Base-by-base conservation (phyloP, 2,888 invertebrate genomes). In the Scelioninae gen. 1 region DNA sequence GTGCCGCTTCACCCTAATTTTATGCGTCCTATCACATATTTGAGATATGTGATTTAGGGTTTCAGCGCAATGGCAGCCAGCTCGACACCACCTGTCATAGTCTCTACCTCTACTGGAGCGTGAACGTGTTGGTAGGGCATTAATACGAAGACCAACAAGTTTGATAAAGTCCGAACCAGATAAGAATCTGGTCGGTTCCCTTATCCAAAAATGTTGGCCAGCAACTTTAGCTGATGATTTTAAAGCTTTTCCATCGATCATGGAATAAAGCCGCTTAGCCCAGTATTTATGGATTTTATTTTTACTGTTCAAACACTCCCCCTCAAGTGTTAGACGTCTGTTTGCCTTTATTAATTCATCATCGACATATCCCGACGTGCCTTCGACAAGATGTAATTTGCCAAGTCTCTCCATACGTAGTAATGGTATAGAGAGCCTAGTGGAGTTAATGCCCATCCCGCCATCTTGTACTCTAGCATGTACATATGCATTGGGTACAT, bases 21-120 rank as follows among this genome's bases (percentile, higher is more conserved):
- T 88, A 72, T 92, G 90, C 0, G 91, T 91, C 16, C 89, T 47
- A 15, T 77, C 76, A 80, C 91, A 91, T 34, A 80, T 76, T 56
- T 92, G 91, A 31, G 89, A 84, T 10, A 89, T 76, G 45, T 90
- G 91, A 45, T 88, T 88, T 29, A 89, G 85, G 0, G 91, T 90
- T 81, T 91, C 90, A 31, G 65, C 60, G 0, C 75, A 80, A 72
- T 49, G 65, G 79, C 90, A 91, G 8, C 89, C 89, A 1, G 88
- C 90, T 38, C 90, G 85, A 53, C 85, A 85, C 16, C 7, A 8
- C 8, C 56, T 23, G 23, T 84, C 65, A 7, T 43, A 7, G 38
- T 3, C 56, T 6, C 86, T 56, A 0, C 90, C 89, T 38, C 90
- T 83, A 5, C 88, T 83, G 0, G 84, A 87, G 43, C 90, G 68